A percentile compares a stretch with the other conserved stretches of the same genome.
These are phyloP conservation scores for Sphenopsis melanotis DNA, from an alignment of 2,797 vertebrate species.

Conservation along the genomic window DNA sequence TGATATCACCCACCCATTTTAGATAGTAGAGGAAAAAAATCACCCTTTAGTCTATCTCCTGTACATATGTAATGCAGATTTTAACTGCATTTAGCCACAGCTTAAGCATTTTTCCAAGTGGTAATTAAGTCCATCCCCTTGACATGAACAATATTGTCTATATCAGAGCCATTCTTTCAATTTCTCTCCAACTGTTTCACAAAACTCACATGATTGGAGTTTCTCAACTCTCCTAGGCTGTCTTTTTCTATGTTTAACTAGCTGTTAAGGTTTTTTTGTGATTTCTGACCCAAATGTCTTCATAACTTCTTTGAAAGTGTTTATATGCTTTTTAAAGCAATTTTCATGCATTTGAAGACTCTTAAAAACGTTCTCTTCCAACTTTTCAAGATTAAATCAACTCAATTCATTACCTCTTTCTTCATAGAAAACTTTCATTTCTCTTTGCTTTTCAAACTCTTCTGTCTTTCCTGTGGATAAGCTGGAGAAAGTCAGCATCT, in stretches of 20 bases:
- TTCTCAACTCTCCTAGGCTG: neutral
- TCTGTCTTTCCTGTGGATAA: neutral
- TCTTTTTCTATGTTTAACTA: neutral
- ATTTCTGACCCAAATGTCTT: neutral
- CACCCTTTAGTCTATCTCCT: neutral
- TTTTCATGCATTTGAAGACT: neutral
- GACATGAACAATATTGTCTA: neutral
- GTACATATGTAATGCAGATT: neutral
- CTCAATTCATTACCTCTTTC: neutral
- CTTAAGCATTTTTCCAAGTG: neutral
- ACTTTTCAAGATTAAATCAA: neutral
- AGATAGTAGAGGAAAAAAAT: accelerated
- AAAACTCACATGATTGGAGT: neutral
- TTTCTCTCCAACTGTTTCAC: neutral
- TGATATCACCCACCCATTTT: neutral
- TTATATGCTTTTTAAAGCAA: neutral
- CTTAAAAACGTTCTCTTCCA: neutral
- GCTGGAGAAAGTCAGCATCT: neutral
- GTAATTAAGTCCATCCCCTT: neutral
- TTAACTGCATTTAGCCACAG: neutral
- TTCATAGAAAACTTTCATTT: neutral
- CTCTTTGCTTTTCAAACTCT: neutral
- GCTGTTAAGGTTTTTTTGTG: neutral
- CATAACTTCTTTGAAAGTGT: neutral
- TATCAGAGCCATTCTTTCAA: neutral